Evolutionary conservation across 2,888 invertebrate species (phyloP), one percentile per base, ranked within the genome.

Genomic region (Vannuccia rotundouncinata): DNA sequence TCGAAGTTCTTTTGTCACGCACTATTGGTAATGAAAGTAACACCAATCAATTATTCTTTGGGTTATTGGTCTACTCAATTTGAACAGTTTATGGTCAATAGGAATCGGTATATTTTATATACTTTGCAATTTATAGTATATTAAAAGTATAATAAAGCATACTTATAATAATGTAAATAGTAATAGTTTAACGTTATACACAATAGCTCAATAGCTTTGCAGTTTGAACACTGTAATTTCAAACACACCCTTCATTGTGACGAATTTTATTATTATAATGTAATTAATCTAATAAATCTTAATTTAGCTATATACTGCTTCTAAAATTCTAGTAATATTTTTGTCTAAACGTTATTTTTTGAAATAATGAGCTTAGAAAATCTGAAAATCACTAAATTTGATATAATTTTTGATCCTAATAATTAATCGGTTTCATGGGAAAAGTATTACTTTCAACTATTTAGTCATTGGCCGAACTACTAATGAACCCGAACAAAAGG

Each of bases 281-380:
- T 45, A 45, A 45, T 45, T 45, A 45, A 5, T 5, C 25, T 66
- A 5, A 66, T 13, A 13, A 66, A n/a, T n/a, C n/a, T n/a, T n/a
- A n/a, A n/a, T n/a, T n/a, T n/a, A n/a, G n/a, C n/a, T 66, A 66
- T 66, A 13, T 66, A 66, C 22, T 66, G 25, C 66, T 66, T 66
- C 13, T 66, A 66, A 2, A 66, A 66, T 66, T 66, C 66, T 66
- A 66, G 66, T 66, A 66, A 66, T 66, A 66, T 66, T 66, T n/a
- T 66, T 66, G 10, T 66, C 25, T 22, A 66, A 66, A 66, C 13
- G 66, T n/a, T 45, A 45, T 66, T 13, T n/a, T 66, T 66, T 66
- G 66, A 22, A 66, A 66, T 45, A 45, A 13, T 45, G 5, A 45
- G 17, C 17, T 45, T 45, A 17, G 45, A 45, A 45, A 13, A 45